phyloP scores from a whole-genome alignment of 1,140 invertebrate genomes.

The Drosophila mojavensis region DNA sequence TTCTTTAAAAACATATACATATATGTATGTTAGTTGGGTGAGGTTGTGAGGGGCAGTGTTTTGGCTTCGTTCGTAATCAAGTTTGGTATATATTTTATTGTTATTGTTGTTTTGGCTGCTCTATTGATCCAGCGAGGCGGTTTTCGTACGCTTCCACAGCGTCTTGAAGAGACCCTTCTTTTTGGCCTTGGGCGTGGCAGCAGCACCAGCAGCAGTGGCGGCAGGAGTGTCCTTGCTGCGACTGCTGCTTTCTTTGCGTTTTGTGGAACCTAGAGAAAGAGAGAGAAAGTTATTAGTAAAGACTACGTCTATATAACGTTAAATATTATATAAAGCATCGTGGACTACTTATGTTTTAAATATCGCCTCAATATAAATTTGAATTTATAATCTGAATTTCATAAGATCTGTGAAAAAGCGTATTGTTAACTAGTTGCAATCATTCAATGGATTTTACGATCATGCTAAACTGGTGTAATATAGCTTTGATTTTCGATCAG shows the following conservation, averaged over 20 bases:
- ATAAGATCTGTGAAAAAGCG: too few species aligned
- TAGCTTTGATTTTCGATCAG: too few species aligned
- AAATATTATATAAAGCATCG: neutral
- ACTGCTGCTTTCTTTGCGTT: constrained; percentile 57
- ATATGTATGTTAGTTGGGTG: constrained; percentile 25
- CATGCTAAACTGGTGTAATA: too few species aligned
- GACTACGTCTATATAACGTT: neutral
- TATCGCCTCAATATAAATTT: too few species aligned
- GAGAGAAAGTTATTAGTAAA: neutral
- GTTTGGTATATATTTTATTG: neutral
- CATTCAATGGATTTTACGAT: too few species aligned
- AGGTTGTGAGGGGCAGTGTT: constrained; percentile 48
- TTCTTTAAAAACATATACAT: constrained; percentile 1
- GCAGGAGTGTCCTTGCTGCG: constrained; percentile 57
- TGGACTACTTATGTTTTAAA: too few species aligned
- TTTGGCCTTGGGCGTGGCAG: constrained; percentile 85
- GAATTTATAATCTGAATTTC: too few species aligned
- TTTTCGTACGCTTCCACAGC: constrained; percentile 92
- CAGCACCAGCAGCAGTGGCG: constrained; percentile 41
- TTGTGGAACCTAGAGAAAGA: constrained; percentile 85
- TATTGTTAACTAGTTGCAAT: too few species aligned
- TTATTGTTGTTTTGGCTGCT: constrained; percentile 9
- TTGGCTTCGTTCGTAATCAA: constrained; percentile 26
- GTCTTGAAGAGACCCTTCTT: constrained; percentile 93
- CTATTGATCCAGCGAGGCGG: constrained; percentile 92